Evolutionary conservation across 2,888 invertebrate species (phyloP), one percentile per base, ranked within the genome.

Genomic region (Masnerella sp.): DNA sequence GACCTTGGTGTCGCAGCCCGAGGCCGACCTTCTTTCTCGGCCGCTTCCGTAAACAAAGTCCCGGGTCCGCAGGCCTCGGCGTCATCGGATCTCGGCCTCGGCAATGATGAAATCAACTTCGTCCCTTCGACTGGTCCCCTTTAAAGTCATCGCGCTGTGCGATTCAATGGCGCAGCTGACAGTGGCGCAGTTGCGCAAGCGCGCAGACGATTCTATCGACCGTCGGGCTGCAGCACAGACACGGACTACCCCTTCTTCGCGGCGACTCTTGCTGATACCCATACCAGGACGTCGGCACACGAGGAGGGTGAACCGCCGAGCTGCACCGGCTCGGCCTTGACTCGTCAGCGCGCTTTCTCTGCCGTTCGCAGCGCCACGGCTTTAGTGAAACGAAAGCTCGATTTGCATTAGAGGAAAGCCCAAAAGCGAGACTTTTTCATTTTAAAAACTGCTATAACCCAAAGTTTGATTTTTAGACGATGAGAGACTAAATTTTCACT

Each of bases 161-260:
- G 84, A 84, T 86, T 86, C 86, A 83, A 85, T 86, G 86, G 82
- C 86, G 87, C 87, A 87, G 87, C 87, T 87, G 87, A 87, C 86
- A 82, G 80, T 81, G 52, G 51, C 77, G 73, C 75, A 64, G 78
- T 68, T 79, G 82, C 87, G 87, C 87, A 81, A 80, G 85, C 83
- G 86, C 86, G 83, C 85, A 87, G 87, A 87, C 87, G 80, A 85
- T 84, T 84, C 84, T 87, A 87, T 87, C 87, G 87, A 87, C 85
- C 87, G 85, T 78, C 54, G 74, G 54, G 80, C 80, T 83, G 84
- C 83, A 82, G 82, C 81, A 81, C 83, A 84, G 84, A 84, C 85
- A 81, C 81, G 79, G 81, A 74, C 84, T 85, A 82, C 85, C 84
- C 83, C 84, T 83, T 83, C 81, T 78, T 72, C 65, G 12, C 51